These are phyloP conservation scores for Bombus haemorrhoidalis DNA, from an alignment of 1,140 invertebrate species.

Conservation along the genomic window DNA sequence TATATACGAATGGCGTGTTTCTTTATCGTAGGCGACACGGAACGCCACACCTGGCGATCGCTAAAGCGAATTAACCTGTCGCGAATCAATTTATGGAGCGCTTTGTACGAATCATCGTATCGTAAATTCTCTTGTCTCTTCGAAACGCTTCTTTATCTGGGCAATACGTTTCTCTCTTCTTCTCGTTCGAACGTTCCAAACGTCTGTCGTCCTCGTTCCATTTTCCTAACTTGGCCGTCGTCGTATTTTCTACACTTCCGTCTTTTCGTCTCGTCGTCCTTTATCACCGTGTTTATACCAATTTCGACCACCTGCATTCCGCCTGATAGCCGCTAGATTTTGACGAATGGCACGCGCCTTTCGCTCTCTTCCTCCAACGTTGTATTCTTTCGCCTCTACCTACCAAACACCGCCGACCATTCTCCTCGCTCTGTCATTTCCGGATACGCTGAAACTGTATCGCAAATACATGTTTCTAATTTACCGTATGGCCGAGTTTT, in stretches of 20 bases:
- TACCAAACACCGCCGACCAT: background rate
- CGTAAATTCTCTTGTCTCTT: background rate
- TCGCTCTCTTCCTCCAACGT: background rate
- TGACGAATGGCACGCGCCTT: slow-evolving; percentile 53
- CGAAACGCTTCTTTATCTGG: background rate
- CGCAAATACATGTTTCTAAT: slow-evolving; percentile 45
- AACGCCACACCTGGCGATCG: background rate
- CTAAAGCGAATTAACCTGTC: background rate
- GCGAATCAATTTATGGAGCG: background rate
- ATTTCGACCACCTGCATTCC: background rate
- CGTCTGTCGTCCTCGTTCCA: background rate
- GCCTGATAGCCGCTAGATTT: slow-evolving; percentile 45
- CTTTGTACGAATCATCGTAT: background rate
- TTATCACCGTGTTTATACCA: background rate
- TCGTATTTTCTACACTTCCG: background rate
- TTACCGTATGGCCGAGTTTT: slow-evolving; percentile 1
- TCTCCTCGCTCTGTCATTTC: background rate
- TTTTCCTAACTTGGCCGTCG: background rate
- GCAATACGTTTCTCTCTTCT: background rate
- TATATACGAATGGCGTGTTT: no score
- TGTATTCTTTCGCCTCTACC: background rate
- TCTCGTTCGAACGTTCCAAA: background rate
- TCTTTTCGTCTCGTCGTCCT: background rate
- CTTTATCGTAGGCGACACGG: no score
- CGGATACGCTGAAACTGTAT: background rate